Base-by-base conservation (phyloP, 2,888 invertebrate species). In the Torymus texanus region DNA sequence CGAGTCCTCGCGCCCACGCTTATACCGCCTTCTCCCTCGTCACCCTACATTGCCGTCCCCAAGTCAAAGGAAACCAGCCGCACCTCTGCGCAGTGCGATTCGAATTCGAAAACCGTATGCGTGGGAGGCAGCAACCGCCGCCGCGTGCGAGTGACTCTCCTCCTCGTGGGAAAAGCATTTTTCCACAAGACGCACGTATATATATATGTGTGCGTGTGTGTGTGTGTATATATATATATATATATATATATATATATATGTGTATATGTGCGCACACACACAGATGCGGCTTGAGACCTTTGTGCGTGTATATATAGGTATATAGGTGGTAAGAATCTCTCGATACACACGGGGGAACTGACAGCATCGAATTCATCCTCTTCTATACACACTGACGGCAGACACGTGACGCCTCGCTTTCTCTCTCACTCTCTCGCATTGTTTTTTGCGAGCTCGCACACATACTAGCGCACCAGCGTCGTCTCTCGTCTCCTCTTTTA, bases 321-420 rank as follows among this genome's bases (percentile, higher is more conserved):
- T 29, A 8, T 29, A 0, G 8, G 41, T 8, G 10, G 8, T 41
- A 8, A 8, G 41, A 41, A 41, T 41, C 41, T 41, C 41, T 8
- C 41, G 41, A 41, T 41, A 41, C 8, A 41, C 41, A 8, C 41
- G 8, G 41, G 41, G 79, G 77, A 73, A 71, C 71, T 66, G 63
- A 67, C 70, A 65, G 78, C 67, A 59, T 81, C 78, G 79, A 81
- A 51, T 29, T 73, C 66, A 68, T 66, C 53, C 66, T 59, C 63
- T 13, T 55, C 29, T 41, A 65, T 56, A 29, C 76, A 51, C n/a
- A 50, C 75, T 51, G 51, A 75, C 75, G 55, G 55, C 41, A 74
- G 18, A 21, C 41, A 41, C 41, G 10, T 56, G 41, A 50, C 18
- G 16, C 58, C 50, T 18, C 14, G 16, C 41, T 59, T n/a, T 21